These are phyloP conservation scores for Watsonalla cultraria DNA, from an alignment of 2,888 invertebrate species.

Conservation along the genomic window DNA sequence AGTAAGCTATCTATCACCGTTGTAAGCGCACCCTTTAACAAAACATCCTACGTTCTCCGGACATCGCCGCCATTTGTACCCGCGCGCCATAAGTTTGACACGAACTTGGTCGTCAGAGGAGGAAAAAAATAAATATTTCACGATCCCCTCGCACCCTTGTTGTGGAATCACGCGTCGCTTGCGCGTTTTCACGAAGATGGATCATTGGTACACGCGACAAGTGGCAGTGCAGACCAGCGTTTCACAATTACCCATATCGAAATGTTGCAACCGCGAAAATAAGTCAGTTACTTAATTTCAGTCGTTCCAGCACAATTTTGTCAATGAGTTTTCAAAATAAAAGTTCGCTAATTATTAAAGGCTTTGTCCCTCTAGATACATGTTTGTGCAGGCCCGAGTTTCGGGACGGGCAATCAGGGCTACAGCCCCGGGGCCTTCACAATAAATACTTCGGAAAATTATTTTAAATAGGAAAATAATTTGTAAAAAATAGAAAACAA, in stretches of 20 bases:
- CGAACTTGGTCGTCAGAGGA: conserved; percentile 51
- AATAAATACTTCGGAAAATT: too few species aligned
- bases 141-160: conserved; percentile 62
- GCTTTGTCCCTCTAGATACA: too few species aligned
- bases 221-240: conserved; percentile 24
- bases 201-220: conserved; percentile 58
- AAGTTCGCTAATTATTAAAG: too few species aligned
- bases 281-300: too few species aligned
- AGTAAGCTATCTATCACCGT: background rate
- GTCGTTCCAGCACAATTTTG: too few species aligned
- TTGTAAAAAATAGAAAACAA: too few species aligned
- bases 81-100: conserved; percentile 51
- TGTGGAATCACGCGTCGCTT: conserved; percentile 74
- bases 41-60: conserved; percentile 39
- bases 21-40: conserved; percentile 23
- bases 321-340: too few species aligned
- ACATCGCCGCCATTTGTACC: conserved; percentile 48
- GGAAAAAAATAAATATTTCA: conserved; percentile 71
- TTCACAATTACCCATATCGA: background rate
- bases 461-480: too few species aligned
- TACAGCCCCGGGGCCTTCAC: too few species aligned
- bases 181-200: conserved; percentile 73
- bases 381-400: too few species aligned
- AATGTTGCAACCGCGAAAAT: too few species aligned
- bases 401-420: too few species aligned